These are phyloP conservation scores for Aspidiotus destructor DNA, from an alignment of 2,888 invertebrate species.

Conservation along the genomic window DNA sequence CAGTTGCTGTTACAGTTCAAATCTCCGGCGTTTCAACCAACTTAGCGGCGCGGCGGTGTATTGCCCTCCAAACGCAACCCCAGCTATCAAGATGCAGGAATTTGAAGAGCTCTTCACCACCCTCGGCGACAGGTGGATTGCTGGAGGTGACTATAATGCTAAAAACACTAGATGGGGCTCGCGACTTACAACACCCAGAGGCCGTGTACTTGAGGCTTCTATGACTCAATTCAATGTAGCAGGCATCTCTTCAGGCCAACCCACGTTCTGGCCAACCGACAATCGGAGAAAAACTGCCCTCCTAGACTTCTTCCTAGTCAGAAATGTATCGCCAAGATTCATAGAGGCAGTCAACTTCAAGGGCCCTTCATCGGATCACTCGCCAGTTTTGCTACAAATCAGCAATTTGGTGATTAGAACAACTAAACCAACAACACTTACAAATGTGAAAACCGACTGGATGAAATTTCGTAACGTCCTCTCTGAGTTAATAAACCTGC, in stretches of 20 bases:
- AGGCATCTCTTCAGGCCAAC: not conserved
- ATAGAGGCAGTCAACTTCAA: not conserved
- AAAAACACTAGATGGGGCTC: not conserved
- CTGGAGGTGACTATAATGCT: conserved; percentile 1
- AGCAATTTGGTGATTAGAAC: not conserved
- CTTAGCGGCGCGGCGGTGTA: not conserved
- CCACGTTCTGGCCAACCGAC: not conserved
- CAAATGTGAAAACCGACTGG: not conserved
- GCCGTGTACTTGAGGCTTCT: not conserved
- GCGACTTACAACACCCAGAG: not conserved
- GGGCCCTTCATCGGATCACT: not conserved
- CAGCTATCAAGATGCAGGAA: conserved; percentile 4
- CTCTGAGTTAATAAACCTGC: no score
- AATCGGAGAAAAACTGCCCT: not conserved
- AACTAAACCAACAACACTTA: not conserved
- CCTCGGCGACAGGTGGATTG: not conserved
- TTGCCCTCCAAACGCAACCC: not conserved
- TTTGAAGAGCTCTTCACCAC: not conserved
- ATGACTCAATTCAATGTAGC: not conserved
- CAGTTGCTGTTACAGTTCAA: conserved; percentile 2
- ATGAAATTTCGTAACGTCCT: not conserved
- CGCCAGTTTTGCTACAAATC: not conserved
- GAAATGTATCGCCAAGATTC: conserved; percentile 2
- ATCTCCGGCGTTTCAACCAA: not conserved
- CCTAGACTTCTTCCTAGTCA: conserved; percentile 4